Conservation (phyloP, 2,888 invertebrate species). For the Lamellibrachia columna region DNA sequence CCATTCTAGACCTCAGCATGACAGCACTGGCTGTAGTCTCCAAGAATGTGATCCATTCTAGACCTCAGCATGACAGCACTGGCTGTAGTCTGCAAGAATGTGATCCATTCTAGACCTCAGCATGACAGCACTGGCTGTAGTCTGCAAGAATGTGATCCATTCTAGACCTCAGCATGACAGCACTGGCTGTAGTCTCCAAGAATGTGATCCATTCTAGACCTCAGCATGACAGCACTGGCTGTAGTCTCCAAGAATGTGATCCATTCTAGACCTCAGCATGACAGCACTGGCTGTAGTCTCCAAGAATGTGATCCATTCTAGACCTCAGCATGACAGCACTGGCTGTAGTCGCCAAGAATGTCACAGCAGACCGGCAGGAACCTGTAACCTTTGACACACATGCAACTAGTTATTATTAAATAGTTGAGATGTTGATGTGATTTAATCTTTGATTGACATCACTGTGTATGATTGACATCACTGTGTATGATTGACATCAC, state of each 20-base stretch:
- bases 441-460: neutral
- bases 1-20: neutral
- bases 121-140: too few species aligned
- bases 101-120: neutral
- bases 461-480: neutral
- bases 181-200: too few species aligned
- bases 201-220: neutral
- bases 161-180: neutral
- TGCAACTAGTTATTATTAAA: neutral
- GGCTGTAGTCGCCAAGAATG: too few species aligned
- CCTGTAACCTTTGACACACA: neutral
- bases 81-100: too few species aligned
- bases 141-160: neutral
- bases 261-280: neutral
- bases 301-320: too few species aligned
- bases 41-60: neutral
- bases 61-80: neutral
- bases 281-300: too few species aligned
- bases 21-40: too few species aligned
- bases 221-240: too few species aligned
- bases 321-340: neutral
- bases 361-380: neutral
- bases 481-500: neutral
- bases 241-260: too few species aligned
- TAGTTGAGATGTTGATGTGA: neutral